A percentile compares a stretch with the other conserved stretches of the same genome.
phyloP scores from a whole-genome alignment of 2,888 invertebrate species.

The Hipparchia sbordonii region DNA sequence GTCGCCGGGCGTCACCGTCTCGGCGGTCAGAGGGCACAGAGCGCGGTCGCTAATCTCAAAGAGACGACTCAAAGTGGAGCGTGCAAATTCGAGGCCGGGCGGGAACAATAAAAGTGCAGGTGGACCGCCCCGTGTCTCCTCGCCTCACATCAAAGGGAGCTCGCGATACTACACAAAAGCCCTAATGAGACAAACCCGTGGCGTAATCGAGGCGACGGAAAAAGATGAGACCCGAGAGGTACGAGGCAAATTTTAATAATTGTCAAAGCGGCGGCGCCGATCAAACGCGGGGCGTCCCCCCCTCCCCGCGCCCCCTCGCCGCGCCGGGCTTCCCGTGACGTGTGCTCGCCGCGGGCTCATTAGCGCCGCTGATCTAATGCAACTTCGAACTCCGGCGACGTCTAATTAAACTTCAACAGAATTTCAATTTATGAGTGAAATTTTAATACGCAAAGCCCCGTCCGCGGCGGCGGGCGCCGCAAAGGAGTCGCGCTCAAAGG shows the following conservation, averaged over 20 bases:
- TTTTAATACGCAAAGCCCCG: constrained; percentile 79
- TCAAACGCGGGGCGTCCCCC: constrained; percentile 72
- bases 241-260: constrained; percentile 84
- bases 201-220: constrained; percentile 82
- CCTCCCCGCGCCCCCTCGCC: constrained; percentile 39
- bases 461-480: constrained; percentile 67
- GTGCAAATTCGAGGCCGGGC: constrained; percentile 75
- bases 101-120: constrained; percentile 81
- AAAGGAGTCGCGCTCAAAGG: constrained; percentile 78
- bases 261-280: constrained; percentile 84
- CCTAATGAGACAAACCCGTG: constrained; percentile 83
- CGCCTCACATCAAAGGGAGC: constrained; percentile 75
- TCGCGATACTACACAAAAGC: constrained; percentile 81
- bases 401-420: constrained; percentile 80
- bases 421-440: constrained; percentile 79
- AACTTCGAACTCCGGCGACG: constrained; percentile 76
- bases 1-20: constrained; percentile 36
- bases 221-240: constrained; percentile 82
- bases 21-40: constrained; percentile 47
- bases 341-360: constrained; percentile 79
- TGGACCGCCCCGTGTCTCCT: constrained; percentile 69
- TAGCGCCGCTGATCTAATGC: constrained; percentile 80
- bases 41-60: constrained; percentile 70
- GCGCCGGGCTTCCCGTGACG: constrained; percentile 56
- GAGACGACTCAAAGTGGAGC: constrained; percentile 77